Conservation (phyloP, 1,140 invertebrate genomes). For the Cydia amplana region DNA sequence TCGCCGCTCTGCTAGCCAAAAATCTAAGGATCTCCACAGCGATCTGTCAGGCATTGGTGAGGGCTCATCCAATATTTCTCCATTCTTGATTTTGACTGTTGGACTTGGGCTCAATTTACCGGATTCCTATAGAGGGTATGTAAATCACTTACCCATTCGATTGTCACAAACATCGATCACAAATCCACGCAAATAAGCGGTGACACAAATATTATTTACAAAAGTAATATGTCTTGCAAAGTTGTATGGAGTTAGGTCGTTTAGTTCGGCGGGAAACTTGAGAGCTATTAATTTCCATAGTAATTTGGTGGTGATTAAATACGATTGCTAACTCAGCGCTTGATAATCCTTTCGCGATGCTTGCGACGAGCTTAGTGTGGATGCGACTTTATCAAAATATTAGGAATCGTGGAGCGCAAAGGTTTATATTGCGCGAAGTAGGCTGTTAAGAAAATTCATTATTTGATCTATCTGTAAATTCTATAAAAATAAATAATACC, state of each 20-base stretch:
- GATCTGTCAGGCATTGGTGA: no score
- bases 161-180: constrained; percentile 1
- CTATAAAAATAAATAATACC: no score
- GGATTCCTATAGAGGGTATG: neutral
- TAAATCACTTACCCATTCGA: neutral
- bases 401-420: neutral
- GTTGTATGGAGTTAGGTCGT: neutral
- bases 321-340: constrained; percentile 77
- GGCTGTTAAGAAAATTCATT: no score
- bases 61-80: no score
- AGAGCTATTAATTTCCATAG: constrained; percentile 74
- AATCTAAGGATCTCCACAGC: no score
- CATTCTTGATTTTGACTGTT: neutral
- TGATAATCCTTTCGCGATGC: constrained; percentile 75
- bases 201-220: neutral
- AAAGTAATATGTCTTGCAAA: neutral
- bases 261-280: neutral
- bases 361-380: constrained; percentile 43
- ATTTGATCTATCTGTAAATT: no score
- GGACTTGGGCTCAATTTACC: neutral
- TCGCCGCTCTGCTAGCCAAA: no score
- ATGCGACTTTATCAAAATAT: constrained; percentile 36
- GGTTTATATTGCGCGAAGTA: no score
- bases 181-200: neutral
- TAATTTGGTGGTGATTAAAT: constrained; percentile 78